phyloP scores from a whole-genome alignment of 2,888 invertebrate genomes.

The Caenorhabditis imperialis region DNA sequence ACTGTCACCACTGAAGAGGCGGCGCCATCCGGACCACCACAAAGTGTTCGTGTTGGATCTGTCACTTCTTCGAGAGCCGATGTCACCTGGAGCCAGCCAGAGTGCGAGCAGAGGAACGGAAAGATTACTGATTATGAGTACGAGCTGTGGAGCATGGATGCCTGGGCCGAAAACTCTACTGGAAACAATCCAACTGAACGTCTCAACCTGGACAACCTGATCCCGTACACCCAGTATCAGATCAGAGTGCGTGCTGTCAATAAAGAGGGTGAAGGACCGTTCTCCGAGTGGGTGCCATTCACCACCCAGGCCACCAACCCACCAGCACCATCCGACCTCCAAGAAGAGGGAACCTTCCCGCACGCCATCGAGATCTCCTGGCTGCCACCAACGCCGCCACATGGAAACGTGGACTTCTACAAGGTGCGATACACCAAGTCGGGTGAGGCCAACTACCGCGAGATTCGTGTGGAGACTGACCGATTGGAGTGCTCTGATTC shows the following conservation, averaged over 20 bases:
- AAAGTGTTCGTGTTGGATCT: slow-evolving; percentile 69
- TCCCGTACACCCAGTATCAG: slow-evolving; percentile 77
- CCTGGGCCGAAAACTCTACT: slow-evolving; percentile 74
- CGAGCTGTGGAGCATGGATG: slow-evolving; percentile 73
- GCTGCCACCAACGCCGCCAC: slow-evolving; percentile 77
- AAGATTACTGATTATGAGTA: slow-evolving; percentile 77
- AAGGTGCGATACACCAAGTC: slow-evolving; percentile 76
- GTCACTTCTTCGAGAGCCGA: slow-evolving; percentile 71
- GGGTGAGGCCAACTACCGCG: slow-evolving; percentile 71
- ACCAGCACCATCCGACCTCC: slow-evolving; percentile 75
- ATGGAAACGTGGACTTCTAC: slow-evolving; percentile 77
- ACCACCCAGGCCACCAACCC: slow-evolving; percentile 74
- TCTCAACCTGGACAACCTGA: slow-evolving; percentile 73
- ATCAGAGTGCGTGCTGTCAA: slow-evolving; percentile 76
- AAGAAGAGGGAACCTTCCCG: slow-evolving; percentile 73
- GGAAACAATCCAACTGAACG: slow-evolving; percentile 66
- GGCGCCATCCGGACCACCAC: slow-evolving; percentile 74
- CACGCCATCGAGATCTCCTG: slow-evolving; percentile 77
- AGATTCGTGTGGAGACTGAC: slow-evolving; percentile 72
- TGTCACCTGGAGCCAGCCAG: slow-evolving; percentile 76
- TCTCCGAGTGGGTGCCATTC: slow-evolving; percentile 74
- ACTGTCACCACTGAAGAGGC: slow-evolving; percentile 77
- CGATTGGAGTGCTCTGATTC: slow-evolving; percentile 75
- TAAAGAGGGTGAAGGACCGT: slow-evolving; percentile 76
- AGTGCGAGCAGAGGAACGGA: slow-evolving; percentile 77